Conservation (phyloP, 2,888 invertebrate genomes). For the Zeuzera pyrina region DNA sequence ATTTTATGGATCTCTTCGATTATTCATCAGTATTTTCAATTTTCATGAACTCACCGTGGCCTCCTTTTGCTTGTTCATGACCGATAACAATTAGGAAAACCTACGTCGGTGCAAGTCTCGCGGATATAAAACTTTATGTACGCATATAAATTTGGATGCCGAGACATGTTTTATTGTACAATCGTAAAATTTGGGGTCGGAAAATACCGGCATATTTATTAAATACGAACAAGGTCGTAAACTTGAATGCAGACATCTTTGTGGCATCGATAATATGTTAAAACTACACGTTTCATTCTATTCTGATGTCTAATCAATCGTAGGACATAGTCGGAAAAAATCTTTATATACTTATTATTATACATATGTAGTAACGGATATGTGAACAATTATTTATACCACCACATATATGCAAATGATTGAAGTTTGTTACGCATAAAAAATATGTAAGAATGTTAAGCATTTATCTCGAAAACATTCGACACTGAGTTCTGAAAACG, state of each 20-base stretch:
- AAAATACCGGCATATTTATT: constrained; percentile 71
- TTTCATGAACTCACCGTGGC: constrained; percentile 34
- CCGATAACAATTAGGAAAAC: constrained; percentile 66
- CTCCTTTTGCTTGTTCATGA: constrained; percentile 49
- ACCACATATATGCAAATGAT: too few species aligned
- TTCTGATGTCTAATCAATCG: too few species aligned
- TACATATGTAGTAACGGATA: too few species aligned
- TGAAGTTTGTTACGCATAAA: too few species aligned
- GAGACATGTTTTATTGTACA: constrained; percentile 71
- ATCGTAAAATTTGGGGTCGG: constrained; percentile 70
- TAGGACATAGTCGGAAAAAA: too few species aligned
- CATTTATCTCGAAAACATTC: constrained; percentile 22
- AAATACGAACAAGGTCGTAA: constrained; percentile 70
- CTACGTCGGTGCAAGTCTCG: constrained; percentile 61
- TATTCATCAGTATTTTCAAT: constrained; percentile 26
- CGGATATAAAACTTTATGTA: constrained; percentile 72
- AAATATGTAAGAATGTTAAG: too few species aligned
- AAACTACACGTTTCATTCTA: too few species aligned
- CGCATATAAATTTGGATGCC: constrained; percentile 71
- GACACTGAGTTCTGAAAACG: constrained; percentile 35
- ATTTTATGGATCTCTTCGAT: constrained; percentile 29
- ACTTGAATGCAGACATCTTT: constrained; percentile 62
- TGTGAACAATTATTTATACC: too few species aligned
- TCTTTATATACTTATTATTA: too few species aligned
- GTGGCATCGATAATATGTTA: constrained; percentile 57